A percentile compares a stretch with the other conserved stretches of the same genome.
These are phyloP conservation scores for Patiria miniata DNA, from an alignment of 35 echinoderm and acorn worm genomes.

Conservation along the genomic window DNA sequence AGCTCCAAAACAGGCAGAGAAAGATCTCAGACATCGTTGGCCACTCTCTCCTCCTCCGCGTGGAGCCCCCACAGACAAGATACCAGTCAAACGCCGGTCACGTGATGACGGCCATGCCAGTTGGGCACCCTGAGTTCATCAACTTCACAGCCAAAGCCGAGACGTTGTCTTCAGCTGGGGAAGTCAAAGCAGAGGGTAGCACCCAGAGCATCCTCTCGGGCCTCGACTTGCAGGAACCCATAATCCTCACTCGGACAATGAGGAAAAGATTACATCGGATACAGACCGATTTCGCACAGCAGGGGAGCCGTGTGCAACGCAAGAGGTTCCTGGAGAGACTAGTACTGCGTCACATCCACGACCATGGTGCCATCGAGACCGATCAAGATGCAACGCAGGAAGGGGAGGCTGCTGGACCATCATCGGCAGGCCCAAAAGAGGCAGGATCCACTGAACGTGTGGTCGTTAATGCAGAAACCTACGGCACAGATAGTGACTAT, in stretches of 20 bases:
- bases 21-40: constrained; percentile 75
- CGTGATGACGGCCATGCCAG: constrained; percentile 77
- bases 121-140: constrained; percentile 87
- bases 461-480: background rate
- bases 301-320: constrained; percentile 13
- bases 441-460: background rate
- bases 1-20: constrained; percentile 86
- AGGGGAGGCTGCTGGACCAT: background rate
- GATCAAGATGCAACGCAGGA: background rate
- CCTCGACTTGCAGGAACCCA: constrained; percentile 56
- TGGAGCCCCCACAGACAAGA: constrained; percentile 68
- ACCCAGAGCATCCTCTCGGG: constrained; percentile 38
- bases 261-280: constrained; percentile 55
- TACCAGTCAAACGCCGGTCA: constrained; percentile 60
- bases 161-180: constrained; percentile 48
- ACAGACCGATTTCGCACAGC: constrained; percentile 39
- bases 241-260: constrained; percentile 57
- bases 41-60: constrained; percentile 80
- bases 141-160: constrained; percentile 67
- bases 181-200: background rate
- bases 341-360: constrained; percentile 28
- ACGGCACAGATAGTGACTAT: constrained; percentile 29
- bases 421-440: background rate
- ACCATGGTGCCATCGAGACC: background rate
- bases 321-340: constrained; percentile 54